Evolutionary conservation across 2,113 vertebrate species (phyloP).

Genomic region (Pluvialis apricaria): DNA sequence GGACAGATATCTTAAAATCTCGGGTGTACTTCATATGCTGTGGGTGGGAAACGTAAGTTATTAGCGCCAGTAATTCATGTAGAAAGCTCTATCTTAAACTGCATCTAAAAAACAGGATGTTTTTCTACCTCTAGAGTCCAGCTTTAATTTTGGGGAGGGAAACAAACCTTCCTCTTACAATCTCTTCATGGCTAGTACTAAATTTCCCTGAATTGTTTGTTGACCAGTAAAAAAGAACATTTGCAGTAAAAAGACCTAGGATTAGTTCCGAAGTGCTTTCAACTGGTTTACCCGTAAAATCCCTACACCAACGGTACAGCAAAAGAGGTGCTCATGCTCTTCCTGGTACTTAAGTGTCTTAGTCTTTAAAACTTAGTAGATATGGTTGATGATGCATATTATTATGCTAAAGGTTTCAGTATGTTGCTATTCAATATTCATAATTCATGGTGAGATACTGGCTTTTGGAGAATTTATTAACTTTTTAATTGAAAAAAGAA

Average conservation of each 20-base stretch:
- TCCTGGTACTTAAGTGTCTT: not conserved
- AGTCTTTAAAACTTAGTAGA: not conserved
- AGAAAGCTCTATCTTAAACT: constrained; percentile 28
- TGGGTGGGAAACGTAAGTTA: not conserved
- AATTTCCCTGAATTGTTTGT: constrained; percentile 51
- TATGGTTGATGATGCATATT: not conserved
- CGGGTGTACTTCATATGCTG: not conserved
- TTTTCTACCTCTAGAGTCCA: not conserved
- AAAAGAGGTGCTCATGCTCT: not conserved
- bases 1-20: not conserved
- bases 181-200: not conserved
- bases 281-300: not conserved
- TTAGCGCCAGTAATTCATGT: constrained; percentile 9
- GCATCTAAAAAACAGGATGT: constrained; percentile 51
- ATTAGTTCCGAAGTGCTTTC: not conserved
- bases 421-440: accelerated
- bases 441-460: not conserved
- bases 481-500: not conserved
- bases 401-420: not conserved
- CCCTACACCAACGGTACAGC: accelerated
- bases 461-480: not conserved
- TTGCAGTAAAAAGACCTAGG: not conserved
- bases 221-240: not conserved
- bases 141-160: not conserved
- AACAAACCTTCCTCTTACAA: constrained; percentile 7